These are phyloP conservation scores for Rhamphomyia laevipes DNA, from an alignment of 2,888 invertebrate species.

Conservation along the genomic window DNA sequence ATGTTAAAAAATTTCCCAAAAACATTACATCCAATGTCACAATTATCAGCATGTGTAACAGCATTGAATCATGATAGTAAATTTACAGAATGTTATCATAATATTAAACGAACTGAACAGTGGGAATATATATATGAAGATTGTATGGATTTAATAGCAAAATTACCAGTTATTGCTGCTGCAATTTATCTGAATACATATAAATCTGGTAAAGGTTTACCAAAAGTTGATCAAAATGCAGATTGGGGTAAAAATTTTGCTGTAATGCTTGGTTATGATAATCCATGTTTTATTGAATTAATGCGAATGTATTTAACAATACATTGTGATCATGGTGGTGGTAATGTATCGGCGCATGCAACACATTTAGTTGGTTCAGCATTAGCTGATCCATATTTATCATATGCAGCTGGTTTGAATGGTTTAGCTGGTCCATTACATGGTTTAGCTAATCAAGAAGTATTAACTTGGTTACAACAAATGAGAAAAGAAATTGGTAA, in stretches of 20 bases:
- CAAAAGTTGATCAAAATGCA: too few species aligned
- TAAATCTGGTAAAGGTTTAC: conserved; percentile 24
- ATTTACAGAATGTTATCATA: conserved; percentile 58
- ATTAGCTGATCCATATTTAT: conserved; percentile 66
- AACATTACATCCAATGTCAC: conserved; percentile 69
- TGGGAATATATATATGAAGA: conserved; percentile 70
- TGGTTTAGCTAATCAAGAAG: conserved; percentile 79
- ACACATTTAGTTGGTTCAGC: conserved; percentile 72
- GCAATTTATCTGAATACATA: conserved; percentile 40
- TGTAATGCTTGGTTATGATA: conserved; percentile 40
- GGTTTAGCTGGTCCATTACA: conserved; percentile 77
- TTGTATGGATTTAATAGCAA: conserved; percentile 69
- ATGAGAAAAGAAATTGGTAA: conserved; percentile 69
- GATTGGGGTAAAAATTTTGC: conserved; percentile 44
- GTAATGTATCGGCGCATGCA: conserved; percentile 75
- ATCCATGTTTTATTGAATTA: conserved; percentile 10
- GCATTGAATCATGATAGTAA: conserved; percentile 65
- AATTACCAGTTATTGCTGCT: conserved; percentile 65
- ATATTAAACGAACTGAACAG: conserved; percentile 44
- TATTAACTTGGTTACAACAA: conserved; percentile 81
- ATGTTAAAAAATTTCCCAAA: conserved; percentile 64
- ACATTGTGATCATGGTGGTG: conserved; percentile 71
- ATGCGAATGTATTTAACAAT: conserved; percentile 69
- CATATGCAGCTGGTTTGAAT: conserved; percentile 67
- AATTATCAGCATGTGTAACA: conserved; percentile 63